Conservation (phyloP, 2,113 vertebrate species). For the Neolamprologus devosi region DNA sequence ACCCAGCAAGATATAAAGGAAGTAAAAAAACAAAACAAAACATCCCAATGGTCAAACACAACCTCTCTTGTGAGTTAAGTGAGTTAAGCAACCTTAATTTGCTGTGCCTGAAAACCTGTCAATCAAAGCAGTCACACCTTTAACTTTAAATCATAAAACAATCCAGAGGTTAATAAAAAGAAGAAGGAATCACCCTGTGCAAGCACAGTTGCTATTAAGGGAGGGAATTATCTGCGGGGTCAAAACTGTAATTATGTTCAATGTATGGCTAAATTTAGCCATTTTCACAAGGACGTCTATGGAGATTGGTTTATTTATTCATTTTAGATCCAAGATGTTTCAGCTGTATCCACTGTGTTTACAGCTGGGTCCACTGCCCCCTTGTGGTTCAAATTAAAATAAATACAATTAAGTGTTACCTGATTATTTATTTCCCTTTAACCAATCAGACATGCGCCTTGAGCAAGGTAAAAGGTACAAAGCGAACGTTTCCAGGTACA, state of each 20-base stretch:
- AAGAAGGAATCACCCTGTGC: background rate
- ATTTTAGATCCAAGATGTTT: background rate
- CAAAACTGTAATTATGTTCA: background rate
- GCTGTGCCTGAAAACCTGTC: accelerated
- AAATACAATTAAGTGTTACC: background rate
- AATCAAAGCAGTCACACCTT: background rate
- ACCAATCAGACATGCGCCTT: background rate
- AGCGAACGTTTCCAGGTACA: background rate
- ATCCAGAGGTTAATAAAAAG: background rate
- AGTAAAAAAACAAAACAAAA: background rate
- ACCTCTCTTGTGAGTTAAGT: background rate
- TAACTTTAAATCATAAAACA: background rate
- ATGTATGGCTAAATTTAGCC: background rate
- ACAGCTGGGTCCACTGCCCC: background rate
- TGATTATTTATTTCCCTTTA: background rate
- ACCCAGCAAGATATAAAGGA: background rate
- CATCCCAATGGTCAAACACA: background rate
- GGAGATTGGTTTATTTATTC: background rate
- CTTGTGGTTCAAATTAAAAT: background rate
- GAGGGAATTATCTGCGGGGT: accelerated
- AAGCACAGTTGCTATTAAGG: background rate
- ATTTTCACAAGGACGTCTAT: background rate
- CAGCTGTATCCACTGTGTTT: background rate
- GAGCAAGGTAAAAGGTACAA: background rate
- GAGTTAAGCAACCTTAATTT: background rate